phyloP scores from a whole-genome alignment of 2,113 vertebrate species.

The Myotis yumanensis region DNA sequence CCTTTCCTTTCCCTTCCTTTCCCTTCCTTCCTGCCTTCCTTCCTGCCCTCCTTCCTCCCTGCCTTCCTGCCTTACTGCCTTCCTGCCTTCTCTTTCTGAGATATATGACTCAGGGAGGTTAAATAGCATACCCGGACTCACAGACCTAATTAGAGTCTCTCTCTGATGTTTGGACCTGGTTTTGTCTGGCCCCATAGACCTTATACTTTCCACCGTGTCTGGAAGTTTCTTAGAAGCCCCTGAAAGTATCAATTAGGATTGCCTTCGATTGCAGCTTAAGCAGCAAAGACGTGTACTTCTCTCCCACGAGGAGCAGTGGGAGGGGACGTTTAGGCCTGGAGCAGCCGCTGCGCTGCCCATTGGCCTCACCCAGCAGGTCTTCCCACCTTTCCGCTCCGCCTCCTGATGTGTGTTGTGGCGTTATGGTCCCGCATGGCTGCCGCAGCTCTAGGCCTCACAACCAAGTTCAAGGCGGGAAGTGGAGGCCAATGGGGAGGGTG shows the following conservation, averaged over 20 bases:
- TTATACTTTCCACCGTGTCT: background rate
- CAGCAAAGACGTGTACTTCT: background rate
- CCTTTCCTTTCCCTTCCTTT: background rate
- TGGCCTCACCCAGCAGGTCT: fast-evolving
- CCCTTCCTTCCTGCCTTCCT: background rate
- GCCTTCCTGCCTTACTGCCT: background rate
- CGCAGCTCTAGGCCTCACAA: background rate
- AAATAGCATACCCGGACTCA: background rate
- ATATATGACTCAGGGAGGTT: background rate
- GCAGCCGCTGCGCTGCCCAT: background rate
- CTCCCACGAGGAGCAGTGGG: background rate
- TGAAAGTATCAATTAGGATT: background rate
- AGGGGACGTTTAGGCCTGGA: background rate
- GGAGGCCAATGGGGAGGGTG: background rate
- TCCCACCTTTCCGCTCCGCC: background rate
- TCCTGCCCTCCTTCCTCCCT: background rate
- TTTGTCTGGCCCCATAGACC: background rate
- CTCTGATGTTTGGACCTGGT: background rate
- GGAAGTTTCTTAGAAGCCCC: constrained; percentile 19
- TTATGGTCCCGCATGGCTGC: background rate
- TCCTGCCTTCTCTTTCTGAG: background rate
- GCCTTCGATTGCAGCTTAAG: background rate
- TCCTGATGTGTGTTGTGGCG: background rate
- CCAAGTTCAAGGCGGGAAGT: background rate
- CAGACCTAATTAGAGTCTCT: background rate